Base-by-base conservation (phyloP, 2,888 invertebrate genomes). In the Drosophila greeni region DNA sequence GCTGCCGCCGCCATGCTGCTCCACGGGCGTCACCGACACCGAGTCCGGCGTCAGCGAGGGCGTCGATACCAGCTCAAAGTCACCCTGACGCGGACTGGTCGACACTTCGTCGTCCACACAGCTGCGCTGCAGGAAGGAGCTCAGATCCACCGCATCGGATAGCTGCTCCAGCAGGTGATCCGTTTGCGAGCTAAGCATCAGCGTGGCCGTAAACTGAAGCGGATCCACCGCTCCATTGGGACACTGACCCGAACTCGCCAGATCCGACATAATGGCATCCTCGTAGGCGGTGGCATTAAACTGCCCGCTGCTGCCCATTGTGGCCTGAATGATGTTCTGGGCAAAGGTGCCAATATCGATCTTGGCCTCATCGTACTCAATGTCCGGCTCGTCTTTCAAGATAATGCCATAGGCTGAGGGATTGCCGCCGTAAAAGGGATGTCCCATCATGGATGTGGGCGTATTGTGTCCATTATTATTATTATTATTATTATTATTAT, bases 181-280 rank as follows among this genome's bases (percentile, higher is more conserved):
- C 34, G 94, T 93, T 14, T 94, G 92, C 47, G 93, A 93, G 47
- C 94, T 93, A 85, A 96, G 94, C 52, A 95, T 95, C 55, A 96
- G 87, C 0, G 95, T 95, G 3, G 94, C 95, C 9, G 94, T 93
- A 86, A 96, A 95, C 82, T 95, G 95, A 49, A 95, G 90, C 31
- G 95, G 95, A 88, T 95, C 95, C 37, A 95, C 94, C 2, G 93
- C 92, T 1, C 86, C 85, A 40, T 79, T 84, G 1, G 84, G 75
- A 36, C 85, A 82, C 43, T 79, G 85, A 1, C 79, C 75, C 14
- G 76, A 76, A 33, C 53, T 70, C 11, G 93, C 93, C 90, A 95
- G 92, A 85, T 95, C 95, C 14, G 95, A 94, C 91, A 95, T 95
- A 92, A 96, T 95, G 7, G 94, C 93, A 76, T 94, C 94, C 42